Conservation (phyloP, 2,113 vertebrate species). For the Taurulus bubalis region DNA sequence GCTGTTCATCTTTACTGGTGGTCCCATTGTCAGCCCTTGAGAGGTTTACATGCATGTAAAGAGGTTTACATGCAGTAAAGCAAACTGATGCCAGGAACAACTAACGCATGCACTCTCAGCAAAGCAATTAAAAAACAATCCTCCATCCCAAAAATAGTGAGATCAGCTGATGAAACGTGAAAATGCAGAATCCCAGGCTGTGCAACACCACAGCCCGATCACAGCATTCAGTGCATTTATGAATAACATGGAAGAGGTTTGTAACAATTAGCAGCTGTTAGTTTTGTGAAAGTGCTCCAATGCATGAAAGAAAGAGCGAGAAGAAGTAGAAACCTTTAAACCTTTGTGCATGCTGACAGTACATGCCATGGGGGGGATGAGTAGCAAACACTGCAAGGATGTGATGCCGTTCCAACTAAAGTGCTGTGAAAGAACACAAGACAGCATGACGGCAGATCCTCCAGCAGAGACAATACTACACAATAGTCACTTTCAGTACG, state of each 20-base stretch:
- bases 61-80: background rate
- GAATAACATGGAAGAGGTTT: background rate
- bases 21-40: background rate
- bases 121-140: background rate
- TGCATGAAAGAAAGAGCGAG: constrained; percentile 28
- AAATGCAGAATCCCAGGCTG: constrained; percentile 4
- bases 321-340: constrained; percentile 38
- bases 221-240: background rate
- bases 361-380: constrained; percentile 55
- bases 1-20: background rate
- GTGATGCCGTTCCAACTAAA: constrained; percentile 47
- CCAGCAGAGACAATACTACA: background rate
- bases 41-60: background rate
- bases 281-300: background rate
- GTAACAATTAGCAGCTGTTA: constrained; percentile 14
- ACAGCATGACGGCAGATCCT: constrained; percentile 40
- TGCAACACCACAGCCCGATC: background rate
- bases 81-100: background rate
- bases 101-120: background rate
- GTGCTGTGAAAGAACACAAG: constrained; percentile 64
- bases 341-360: constrained; percentile 63
- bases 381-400: constrained; percentile 34
- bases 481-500: background rate
- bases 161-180: background rate
- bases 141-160: background rate